A percentile compares a stretch with the other conserved stretches of the same genome.
Conservation (phyloP, 2,113 vertebrate species). For the Ictalurus punctatus region DNA sequence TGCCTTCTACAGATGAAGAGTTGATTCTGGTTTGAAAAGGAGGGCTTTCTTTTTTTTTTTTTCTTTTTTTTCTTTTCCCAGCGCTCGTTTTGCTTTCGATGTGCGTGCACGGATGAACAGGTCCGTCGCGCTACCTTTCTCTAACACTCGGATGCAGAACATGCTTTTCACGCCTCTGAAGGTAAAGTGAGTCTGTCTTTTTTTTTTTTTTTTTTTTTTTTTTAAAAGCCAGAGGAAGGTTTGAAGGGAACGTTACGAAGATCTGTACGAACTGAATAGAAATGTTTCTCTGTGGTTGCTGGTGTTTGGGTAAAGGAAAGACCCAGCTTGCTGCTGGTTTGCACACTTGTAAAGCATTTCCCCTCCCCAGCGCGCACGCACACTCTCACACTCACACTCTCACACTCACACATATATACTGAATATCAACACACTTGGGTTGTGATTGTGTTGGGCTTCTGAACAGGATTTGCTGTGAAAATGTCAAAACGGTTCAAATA, state of each 20-base stretch:
- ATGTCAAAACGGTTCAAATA: background rate
- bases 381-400: background rate
- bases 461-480: background rate
- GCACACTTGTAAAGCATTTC: conserved; percentile 16
- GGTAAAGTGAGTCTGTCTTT: background rate
- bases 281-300: conserved; percentile 4
- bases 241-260: background rate
- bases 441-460: conserved; percentile 31
- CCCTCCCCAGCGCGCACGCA: too few species aligned
- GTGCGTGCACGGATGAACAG: background rate
- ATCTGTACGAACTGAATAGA: background rate
- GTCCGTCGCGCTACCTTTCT: background rate
- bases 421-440: conserved; percentile 2
- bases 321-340: conserved; percentile 21
- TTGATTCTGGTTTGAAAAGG: conserved; percentile 13
- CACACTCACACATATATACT: background rate
- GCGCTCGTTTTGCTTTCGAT: background rate
- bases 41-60: background rate
- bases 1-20: conserved; percentile 46
- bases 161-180: background rate
- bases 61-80: background rate
- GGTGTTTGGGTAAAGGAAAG: background rate
- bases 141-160: background rate
- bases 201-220: background rate
- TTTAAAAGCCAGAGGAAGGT: background rate